A percentile compares a stretch with the other conserved stretches of the same genome.
Conservation (phyloP, 2,888 invertebrate species). For the Caenorhabditis virilis region DNA sequence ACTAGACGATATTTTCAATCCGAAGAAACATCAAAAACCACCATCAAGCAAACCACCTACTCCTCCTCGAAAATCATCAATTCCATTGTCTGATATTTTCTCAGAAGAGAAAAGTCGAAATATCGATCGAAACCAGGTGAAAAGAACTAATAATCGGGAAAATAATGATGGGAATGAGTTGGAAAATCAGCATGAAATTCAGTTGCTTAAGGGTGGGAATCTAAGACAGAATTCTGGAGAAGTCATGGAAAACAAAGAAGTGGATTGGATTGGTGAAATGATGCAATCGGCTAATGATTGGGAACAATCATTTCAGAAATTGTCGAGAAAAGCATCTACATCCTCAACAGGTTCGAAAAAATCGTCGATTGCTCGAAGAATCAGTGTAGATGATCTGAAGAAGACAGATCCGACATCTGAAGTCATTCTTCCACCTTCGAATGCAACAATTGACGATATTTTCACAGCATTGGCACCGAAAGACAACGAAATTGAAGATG, state of each 20-base stretch:
- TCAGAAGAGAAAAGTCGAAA: conserved; percentile 5
- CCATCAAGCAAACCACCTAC: too few species aligned
- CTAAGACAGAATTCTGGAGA: background rate
- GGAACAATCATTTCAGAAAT: conserved; percentile 5
- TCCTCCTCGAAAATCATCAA: background rate
- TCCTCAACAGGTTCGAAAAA: conserved; percentile 18
- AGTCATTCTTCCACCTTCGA: conserved; percentile 20
- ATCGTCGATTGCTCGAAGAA: conserved; percentile 21
- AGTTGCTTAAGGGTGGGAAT: background rate
- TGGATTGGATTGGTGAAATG: conserved; percentile 30
- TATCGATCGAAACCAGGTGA: conserved; percentile 36
- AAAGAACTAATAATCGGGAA: background rate
- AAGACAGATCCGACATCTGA: background rate
- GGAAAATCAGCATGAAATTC: background rate
- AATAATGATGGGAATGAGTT: background rate
- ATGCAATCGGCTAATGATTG: conserved; percentile 28
- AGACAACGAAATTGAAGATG: background rate
- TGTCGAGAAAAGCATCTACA: conserved; percentile 13
- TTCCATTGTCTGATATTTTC: background rate
- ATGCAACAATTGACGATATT: conserved; percentile 26
- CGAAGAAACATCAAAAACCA: conserved; percentile 25
- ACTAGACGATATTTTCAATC: conserved; percentile 36
- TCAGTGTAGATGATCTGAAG: conserved; percentile 25
- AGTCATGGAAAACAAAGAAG: conserved; percentile 6
- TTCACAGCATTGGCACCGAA: conserved; percentile 17